Base-by-base conservation (phyloP, 1,140 invertebrate species). In the Nomia melanderi region DNA sequence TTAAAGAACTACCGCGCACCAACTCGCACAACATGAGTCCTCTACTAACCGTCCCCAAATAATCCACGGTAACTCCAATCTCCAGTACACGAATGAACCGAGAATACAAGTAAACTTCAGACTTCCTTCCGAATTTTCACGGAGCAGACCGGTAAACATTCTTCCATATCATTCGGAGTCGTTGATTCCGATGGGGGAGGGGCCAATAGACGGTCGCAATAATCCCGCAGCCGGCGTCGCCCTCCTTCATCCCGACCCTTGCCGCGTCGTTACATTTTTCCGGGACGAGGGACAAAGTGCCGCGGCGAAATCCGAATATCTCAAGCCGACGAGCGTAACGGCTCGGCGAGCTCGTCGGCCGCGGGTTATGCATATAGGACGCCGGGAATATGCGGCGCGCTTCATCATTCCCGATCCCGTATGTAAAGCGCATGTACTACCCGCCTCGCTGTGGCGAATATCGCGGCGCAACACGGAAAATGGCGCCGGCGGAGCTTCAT, bases 231-330 rank as follows among this genome's bases (percentile, higher is more conserved):
- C 54, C 33, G 59, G 31, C 59, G 23, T 60, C 31, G 31, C 11
- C 7, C 25, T 25, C 33, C 25, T 39, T 62, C 33, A 39, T 62
- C 59, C n/a, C 12, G 12, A n/a, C 59, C 11, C 11, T 9, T 25
- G n/a, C 27, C n/a, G 31, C 31, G 33, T 60, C 57, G 63, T 79
- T 66, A 79, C 50, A 79, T 79, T 79, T 77, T 79, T 79, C 72
- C 59, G 78, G 59, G 54, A 66, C 70, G 77, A 60, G 66, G 66
- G 78, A 77, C 78, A 79, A 77, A 79, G 73, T 67, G 66, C 47
- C 47, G 59, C 59, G 65, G 64, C 69, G 73, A 77, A 80, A 80
- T 80, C 78, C 72, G 78, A 80, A 80, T 80, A 80, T 77, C 78
- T 77, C 60, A 66, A 56, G 78, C 57, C 66, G 65, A 74, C 50